Percentiles rank a stretch among this genome's conserved stretches.
phyloP scores from a whole-genome alignment of 1,140 invertebrate species.

The Polypedilum pembai region DNA sequence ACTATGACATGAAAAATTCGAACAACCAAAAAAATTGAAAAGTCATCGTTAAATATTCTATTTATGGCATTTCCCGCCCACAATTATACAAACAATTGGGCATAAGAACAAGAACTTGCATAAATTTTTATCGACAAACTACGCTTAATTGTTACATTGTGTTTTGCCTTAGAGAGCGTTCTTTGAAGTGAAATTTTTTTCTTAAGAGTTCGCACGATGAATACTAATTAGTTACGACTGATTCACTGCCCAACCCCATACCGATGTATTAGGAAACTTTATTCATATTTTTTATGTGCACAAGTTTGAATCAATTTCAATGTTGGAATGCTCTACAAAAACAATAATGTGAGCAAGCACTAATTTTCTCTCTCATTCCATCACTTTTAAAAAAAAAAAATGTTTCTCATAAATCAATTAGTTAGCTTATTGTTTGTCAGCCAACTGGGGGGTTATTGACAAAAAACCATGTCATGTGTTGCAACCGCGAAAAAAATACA shows the following conservation, averaged over 20 bases:
- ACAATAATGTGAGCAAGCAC: conserved; percentile 11
- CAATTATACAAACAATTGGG: neutral
- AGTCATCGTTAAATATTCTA: neutral
- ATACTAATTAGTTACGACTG: too few relatives aligned
- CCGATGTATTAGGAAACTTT: too few relatives aligned
- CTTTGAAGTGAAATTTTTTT: too few relatives aligned
- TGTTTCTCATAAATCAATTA: conserved; percentile 6
- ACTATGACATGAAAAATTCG: neutral
- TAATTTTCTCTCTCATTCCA: neutral
- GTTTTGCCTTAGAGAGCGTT: too few relatives aligned
- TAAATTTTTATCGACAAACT: neutral
- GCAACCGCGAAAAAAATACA: neutral
- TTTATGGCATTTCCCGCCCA: conserved; percentile 2
- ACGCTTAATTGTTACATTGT: neutral
- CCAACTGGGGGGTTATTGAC: neutral
- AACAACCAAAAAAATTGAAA: neutral
- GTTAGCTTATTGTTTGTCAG: neutral
- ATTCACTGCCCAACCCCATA: too few relatives aligned
- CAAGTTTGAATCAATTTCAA: too few relatives aligned
- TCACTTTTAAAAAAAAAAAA: neutral
- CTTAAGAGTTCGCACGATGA: too few relatives aligned
- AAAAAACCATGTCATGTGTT: conserved; percentile 13
- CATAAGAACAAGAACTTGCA: neutral
- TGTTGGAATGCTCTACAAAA: neutral
- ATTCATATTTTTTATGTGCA: too few relatives aligned